Conservation (phyloP, 2,113 vertebrate genomes). For the Nasalis larvatus region DNA sequence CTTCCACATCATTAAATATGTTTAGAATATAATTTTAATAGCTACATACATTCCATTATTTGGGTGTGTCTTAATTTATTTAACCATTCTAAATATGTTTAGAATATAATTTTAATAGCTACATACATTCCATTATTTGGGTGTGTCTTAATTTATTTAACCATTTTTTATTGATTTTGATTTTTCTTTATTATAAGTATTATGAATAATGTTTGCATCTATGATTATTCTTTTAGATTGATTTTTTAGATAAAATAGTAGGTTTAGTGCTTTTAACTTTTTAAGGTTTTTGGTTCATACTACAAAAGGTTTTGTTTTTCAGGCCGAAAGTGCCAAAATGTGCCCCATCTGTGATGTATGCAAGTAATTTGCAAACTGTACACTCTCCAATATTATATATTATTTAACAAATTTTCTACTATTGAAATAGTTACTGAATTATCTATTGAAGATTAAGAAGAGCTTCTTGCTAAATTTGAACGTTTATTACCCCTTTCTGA, state of each 20-base stretch:
- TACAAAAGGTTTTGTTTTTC: neutral
- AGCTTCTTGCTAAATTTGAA: neutral
- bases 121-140: neutral
- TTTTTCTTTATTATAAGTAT: neutral
- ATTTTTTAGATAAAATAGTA: neutral
- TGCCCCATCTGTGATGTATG: neutral
- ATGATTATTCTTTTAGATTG: neutral
- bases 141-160: neutral
- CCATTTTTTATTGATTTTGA: neutral
- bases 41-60: neutral
- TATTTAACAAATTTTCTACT: neutral
- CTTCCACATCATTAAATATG: neutral
- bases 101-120: neutral
- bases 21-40: conserved; percentile 22
- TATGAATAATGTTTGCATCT: neutral
- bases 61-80: neutral
- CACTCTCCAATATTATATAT: neutral
- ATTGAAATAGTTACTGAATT: neutral
- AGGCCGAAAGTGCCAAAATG: neutral
- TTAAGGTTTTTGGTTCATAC: neutral
- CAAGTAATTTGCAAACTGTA: neutral
- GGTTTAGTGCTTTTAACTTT: neutral
- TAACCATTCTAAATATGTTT: conserved; percentile 18
- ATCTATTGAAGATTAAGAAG: neutral
- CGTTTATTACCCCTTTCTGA: neutral